A percentile compares a stretch with the other conserved stretches of the same genome.
phyloP scores from a whole-genome alignment of 2,113 vertebrate species.

The Parus major region DNA sequence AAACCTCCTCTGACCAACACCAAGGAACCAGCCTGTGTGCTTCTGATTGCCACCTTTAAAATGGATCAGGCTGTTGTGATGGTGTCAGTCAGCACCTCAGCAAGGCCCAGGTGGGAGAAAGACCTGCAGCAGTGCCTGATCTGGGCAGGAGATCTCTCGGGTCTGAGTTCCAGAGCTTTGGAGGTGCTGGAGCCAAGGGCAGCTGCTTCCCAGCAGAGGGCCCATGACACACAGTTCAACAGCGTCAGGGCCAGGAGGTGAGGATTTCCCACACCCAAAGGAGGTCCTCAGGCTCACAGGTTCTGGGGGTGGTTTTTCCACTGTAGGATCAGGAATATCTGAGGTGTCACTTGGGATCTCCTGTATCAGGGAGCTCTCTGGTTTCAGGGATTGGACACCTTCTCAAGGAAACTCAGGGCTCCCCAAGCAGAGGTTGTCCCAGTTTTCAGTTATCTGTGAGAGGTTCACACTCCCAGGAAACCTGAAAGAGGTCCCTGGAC shows the following conservation, averaged over 20 bases:
- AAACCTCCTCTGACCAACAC: not conserved
- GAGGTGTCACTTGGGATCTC: not conserved
- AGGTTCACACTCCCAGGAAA: not conserved
- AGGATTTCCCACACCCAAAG: not conserved
- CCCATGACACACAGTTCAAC: rapidly evolving
- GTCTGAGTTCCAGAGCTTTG: not conserved
- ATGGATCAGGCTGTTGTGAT: not conserved
- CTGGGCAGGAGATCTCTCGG: not conserved
- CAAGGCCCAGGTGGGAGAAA: not conserved
- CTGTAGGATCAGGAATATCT: rapidly evolving
- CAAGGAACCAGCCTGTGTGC: not conserved
- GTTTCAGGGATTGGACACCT: not conserved
- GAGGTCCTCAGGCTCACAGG: not conserved
- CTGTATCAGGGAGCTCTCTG: not conserved
- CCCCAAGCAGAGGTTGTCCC: not conserved
- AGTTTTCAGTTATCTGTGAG: not conserved
- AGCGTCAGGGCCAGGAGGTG: not conserved
- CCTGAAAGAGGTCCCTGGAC: not conserved
- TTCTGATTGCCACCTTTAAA: not conserved
- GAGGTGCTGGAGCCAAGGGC: not conserved
- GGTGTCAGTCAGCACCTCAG: not conserved
- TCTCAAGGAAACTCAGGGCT: not conserved
- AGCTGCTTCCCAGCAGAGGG: rapidly evolving
- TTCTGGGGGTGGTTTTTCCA: not conserved
- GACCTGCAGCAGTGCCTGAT: not conserved